Evolutionary conservation across 2,797 vertebrate species (phyloP), one percentile per base, ranked within the genome.

Genomic region (Naso thynnoides): DNA sequence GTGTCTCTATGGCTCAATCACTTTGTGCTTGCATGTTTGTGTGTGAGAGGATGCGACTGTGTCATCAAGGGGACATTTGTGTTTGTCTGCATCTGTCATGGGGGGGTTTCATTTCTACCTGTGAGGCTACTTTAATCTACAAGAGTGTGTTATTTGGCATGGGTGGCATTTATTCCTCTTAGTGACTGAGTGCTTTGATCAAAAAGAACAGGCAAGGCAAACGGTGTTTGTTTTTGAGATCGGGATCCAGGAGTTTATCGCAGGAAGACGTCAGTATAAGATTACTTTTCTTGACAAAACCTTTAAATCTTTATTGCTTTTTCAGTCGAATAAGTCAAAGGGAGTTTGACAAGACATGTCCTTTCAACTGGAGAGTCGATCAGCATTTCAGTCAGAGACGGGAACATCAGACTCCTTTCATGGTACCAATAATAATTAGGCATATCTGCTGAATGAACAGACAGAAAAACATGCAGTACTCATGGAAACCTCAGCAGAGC

Each of bases 101-200:
- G 27, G 62, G 27, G 65, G 69, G 66, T 56, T 88, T 84, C 49
- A 65, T 64, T 86, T 85, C 70, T 68, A 83, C 86, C 73, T 61
- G 58, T 42, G 53, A 79, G 68, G 73, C 73, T 66, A 69, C 83
- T 89, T 88, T 85, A 57, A 81, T 87, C 77, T 41, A 57, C 3
- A 5, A 33, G 19, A 76, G 76, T 59, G 50, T 87, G 58, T 70
- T 70, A 70, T 79, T 86, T 87, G 81, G 83, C 74, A 56, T 8
- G 47, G 42, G 66, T 59, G 72, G 57, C 50, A 48, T 78, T 76
- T 58, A 60, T 75, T 82, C 52, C 24, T 81, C 70, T 84, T 72
- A 19, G 68, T 62, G 72, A 55, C 78, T 67, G 49, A 47, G 4
- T 71, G 59, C 62, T 78, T 48, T 64, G 68, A 85, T 86, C 81